These are phyloP conservation scores for Melitaea cinxia DNA, from an alignment of 1,140 invertebrate species.

Conservation along the genomic window DNA sequence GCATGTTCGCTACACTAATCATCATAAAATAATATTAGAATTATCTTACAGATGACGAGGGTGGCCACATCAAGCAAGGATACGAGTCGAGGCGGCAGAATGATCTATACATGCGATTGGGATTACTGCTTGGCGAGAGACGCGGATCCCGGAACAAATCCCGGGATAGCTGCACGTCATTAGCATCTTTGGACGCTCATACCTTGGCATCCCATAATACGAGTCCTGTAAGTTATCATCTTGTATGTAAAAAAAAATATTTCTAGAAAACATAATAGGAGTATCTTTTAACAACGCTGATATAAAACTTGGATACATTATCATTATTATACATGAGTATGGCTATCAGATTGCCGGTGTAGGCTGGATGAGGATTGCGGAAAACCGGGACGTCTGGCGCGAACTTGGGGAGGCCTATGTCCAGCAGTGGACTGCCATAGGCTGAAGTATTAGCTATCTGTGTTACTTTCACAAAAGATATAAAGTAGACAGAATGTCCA, in stretches of 20 bases:
- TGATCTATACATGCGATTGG: constrained; percentile 93
- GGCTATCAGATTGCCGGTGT: no score
- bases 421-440: no score
- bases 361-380: no score
- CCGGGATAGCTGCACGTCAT: constrained; percentile 82
- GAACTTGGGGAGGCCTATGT: no score
- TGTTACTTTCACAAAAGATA: no score
- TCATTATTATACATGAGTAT: no score
- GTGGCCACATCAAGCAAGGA: constrained; percentile 84
- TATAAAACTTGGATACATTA: no score
- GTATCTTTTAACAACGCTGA: no score
- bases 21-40: neutral
- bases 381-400: no score
- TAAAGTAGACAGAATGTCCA: no score
- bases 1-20: constrained; percentile 22
- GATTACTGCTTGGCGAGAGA: constrained; percentile 89
- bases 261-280: no score
- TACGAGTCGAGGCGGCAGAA: constrained; percentile 85
- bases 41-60: constrained; percentile 85
- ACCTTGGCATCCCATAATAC: constrained; percentile 89
- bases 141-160: constrained; percentile 79
- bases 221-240: constrained; percentile 85
- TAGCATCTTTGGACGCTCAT: constrained; percentile 89
- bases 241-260: neutral
- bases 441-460: no score